These are phyloP conservation scores for Apteryx mantelli DNA, from an alignment of 2,113 vertebrate species.

Conservation along the genomic window DNA sequence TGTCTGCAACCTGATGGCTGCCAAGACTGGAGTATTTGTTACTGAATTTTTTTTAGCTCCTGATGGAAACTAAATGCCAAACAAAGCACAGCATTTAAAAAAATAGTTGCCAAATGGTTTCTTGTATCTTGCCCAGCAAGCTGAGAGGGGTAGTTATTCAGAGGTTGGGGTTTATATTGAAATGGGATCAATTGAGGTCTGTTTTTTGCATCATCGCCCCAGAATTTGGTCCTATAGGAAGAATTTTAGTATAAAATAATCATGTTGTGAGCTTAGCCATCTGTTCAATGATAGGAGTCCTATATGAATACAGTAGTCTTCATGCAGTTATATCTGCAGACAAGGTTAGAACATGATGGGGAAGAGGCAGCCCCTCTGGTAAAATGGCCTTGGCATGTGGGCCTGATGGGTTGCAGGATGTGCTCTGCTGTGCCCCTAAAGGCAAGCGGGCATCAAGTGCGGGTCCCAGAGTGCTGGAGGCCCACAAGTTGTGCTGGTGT, in stretches of 20 bases:
- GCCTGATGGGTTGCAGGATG: too few relatives aligned
- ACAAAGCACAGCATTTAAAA: too few relatives aligned
- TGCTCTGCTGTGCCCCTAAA: too few relatives aligned
- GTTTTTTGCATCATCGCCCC: not conserved
- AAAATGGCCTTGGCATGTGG: too few relatives aligned
- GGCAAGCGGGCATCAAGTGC: not conserved
- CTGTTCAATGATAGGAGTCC: accelerated
- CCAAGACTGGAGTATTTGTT: not conserved
- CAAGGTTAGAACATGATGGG: not conserved
- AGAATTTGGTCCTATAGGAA: not conserved
- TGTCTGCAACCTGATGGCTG: too few relatives aligned
- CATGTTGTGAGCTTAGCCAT: accelerated
- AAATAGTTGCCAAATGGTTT: not conserved
- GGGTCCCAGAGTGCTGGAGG: too few relatives aligned
- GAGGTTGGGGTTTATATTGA: not conserved
- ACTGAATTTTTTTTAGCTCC: not conserved
- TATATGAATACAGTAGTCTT: accelerated
- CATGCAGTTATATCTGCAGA: too few relatives aligned
- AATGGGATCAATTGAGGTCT: not conserved
- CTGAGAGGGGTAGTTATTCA: not conserved
- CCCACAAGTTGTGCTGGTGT: not conserved
- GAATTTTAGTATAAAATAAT: not conserved
- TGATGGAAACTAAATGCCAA: not conserved
- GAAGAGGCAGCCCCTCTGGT: not conserved
- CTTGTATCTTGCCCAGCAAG: not conserved